Conservation (phyloP, 1,140 invertebrate genomes). For the Cryptotermes secundus region DNA sequence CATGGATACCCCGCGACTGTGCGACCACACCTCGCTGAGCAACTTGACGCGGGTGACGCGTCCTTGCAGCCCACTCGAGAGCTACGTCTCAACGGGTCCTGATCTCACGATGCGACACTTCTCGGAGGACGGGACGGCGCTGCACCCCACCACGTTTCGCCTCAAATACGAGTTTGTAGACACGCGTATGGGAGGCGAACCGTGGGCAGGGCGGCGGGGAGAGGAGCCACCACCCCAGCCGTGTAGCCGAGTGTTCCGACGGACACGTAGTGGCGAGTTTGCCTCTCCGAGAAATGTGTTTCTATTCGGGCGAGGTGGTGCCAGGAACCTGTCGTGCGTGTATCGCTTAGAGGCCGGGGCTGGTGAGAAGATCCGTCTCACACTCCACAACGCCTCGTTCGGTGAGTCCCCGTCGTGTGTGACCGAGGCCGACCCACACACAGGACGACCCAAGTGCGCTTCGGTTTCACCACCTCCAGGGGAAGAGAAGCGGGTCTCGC, state of each 20-base stretch:
- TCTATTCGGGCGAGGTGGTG: slow-evolving; percentile 73
- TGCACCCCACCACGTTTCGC: slow-evolving; percentile 51
- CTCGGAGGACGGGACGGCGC: slow-evolving; percentile 51
- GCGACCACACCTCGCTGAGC: slow-evolving; percentile 75
- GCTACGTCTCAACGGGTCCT: slow-evolving; percentile 70
- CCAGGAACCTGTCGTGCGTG: slow-evolving; percentile 68
- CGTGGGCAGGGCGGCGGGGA: slow-evolving; percentile 53
- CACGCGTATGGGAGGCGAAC: slow-evolving; percentile 70
- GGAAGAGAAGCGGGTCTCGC: slow-evolving; percentile 43
- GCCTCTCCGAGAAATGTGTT: slow-evolving; percentile 72
- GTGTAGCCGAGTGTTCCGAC: slow-evolving; percentile 57
- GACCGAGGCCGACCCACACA: slow-evolving; percentile 70
- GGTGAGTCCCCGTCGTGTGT: slow-evolving; percentile 62
- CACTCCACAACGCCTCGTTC: slow-evolving; percentile 69
- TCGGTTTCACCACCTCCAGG: slow-evolving; percentile 54
- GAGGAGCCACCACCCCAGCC: slow-evolving; percentile 40
- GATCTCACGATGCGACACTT: slow-evolving; percentile 41
- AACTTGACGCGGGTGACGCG: slow-evolving; percentile 72
- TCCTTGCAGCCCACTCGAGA: slow-evolving; percentile 73
- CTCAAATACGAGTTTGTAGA: slow-evolving; percentile 82
- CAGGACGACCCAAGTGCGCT: slow-evolving; percentile 58
- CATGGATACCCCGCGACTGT: slow-evolving; percentile 69
- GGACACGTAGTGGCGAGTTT: slow-evolving; percentile 60
- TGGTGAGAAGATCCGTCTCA: slow-evolving; percentile 59
- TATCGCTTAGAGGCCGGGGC: slow-evolving; percentile 70